phyloP scores from a whole-genome alignment of 1,140 invertebrate species.

The Cotesia typhae region DNA sequence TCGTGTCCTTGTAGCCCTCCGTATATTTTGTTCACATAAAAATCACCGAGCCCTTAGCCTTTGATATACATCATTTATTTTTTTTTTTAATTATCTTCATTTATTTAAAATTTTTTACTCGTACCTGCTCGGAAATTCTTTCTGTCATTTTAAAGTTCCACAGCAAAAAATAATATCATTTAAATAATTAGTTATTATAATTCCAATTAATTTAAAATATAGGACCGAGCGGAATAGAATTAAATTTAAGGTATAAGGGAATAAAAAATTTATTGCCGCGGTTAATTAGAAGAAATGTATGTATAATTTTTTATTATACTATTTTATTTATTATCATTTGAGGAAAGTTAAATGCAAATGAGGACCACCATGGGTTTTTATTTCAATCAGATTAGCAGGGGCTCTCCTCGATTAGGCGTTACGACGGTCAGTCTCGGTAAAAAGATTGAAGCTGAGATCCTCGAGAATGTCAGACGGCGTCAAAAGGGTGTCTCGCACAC shows the following conservation, averaged over 20 bases:
- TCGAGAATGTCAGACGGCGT: slow-evolving; percentile 12
- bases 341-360: slow-evolving; percentile 30
- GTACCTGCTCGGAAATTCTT: not conserved
- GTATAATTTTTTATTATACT: not conserved
- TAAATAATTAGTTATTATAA: too few species aligned
- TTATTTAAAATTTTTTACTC: not conserved
- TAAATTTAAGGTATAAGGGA: too few species aligned
- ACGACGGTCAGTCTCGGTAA: not conserved
- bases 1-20: not conserved
- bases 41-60: not conserved
- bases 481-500: slow-evolving; percentile 16
- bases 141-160: too few species aligned
- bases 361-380: slow-evolving; percentile 32
- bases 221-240: too few species aligned
- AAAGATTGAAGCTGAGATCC: slow-evolving; percentile 1
- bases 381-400: slow-evolving; percentile 12
- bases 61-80: not conserved
- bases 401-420: slow-evolving; percentile 11
- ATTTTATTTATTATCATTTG: not conserved
- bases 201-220: too few species aligned
- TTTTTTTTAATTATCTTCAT: slow-evolving; percentile 12
- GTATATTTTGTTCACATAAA: slow-evolving; percentile 6
- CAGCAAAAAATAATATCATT: too few species aligned
- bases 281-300: not conserved
- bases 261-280: too few species aligned